These are phyloP conservation scores for Rhadinocentrus ornatus DNA, from an alignment of 2,797 vertebrate genomes.

Conservation along the genomic window DNA sequence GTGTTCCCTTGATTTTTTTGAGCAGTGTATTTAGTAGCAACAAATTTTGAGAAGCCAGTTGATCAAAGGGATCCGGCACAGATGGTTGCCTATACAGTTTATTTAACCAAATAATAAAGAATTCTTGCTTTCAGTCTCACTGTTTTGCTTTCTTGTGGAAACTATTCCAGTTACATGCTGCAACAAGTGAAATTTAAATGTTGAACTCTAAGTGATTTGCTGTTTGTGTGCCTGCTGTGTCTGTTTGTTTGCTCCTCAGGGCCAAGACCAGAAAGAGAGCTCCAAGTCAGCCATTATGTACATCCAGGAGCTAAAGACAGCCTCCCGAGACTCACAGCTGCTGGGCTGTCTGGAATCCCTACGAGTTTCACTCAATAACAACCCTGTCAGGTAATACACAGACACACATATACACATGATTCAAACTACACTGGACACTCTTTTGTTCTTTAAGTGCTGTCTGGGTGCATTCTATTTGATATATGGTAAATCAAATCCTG, in stretches of 20 bases:
- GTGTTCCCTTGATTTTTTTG: no score
- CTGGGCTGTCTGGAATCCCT: constrained; percentile 90
- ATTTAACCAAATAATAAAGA: constrained; percentile 43
- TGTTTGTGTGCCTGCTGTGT: constrained; percentile 5
- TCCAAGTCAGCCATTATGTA: constrained; percentile 89
- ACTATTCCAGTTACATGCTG: constrained; percentile 24
- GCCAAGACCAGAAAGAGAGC: constrained; percentile 90
- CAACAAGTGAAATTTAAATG: constrained; percentile 17
- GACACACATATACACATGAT: not conserved
- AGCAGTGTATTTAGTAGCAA: no score
- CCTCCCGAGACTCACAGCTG: constrained; percentile 83
- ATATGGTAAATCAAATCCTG: not conserved
- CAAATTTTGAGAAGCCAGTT: not conserved
- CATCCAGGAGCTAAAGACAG: constrained; percentile 90
- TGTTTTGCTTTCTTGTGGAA: constrained; percentile 30
- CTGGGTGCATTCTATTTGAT: not conserved
- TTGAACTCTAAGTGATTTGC: not conserved
- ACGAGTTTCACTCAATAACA: constrained; percentile 92
- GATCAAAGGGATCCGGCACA: constrained; percentile 35
- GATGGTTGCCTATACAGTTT: constrained; percentile 38
- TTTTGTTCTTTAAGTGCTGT: not conserved
- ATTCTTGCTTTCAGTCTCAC: constrained; percentile 15
- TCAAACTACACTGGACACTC: not conserved
- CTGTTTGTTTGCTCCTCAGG: constrained; percentile 71
- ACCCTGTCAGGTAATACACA: constrained; percentile 89